These are phyloP conservation scores for Indri indri DNA, from an alignment of 2,113 vertebrate genomes.

Conservation along the genomic window DNA sequence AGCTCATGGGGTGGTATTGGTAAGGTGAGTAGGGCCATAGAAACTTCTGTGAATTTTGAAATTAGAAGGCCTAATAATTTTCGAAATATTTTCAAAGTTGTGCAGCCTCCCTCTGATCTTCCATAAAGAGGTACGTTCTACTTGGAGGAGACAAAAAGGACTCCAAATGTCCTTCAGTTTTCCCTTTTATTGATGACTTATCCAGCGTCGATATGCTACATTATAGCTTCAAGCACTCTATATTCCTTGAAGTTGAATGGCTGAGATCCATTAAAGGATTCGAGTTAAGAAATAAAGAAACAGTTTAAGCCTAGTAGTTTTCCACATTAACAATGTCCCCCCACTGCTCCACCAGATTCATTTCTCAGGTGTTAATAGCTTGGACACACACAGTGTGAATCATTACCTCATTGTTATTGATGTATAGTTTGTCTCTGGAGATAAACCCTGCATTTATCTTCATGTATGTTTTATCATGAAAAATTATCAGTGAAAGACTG, in stretches of 20 bases:
- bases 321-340: neutral
- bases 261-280: conserved; percentile 54
- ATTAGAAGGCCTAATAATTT: neutral
- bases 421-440: conserved; percentile 46
- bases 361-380: conserved; percentile 64
- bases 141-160: neutral
- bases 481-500: conserved; percentile 28
- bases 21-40: neutral
- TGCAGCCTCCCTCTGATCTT: neutral
- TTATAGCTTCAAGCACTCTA: neutral
- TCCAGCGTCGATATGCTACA: neutral
- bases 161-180: neutral
- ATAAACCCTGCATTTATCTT: conserved; percentile 68
- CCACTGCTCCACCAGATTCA: neutral
- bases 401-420: conserved; percentile 23
- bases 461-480: conserved; percentile 53
- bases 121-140: neutral
- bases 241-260: conserved; percentile 45
- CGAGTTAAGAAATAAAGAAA: conserved; percentile 47
- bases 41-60: neutral
- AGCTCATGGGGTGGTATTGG: neutral
- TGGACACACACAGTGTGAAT: conserved; percentile 38
- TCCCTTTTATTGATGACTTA: conserved; percentile 36
- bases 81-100: conserved; percentile 32
- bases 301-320: conserved; percentile 1